Conservation (phyloP, 2,113 vertebrate genomes). For the Castor canadensis region DNA sequence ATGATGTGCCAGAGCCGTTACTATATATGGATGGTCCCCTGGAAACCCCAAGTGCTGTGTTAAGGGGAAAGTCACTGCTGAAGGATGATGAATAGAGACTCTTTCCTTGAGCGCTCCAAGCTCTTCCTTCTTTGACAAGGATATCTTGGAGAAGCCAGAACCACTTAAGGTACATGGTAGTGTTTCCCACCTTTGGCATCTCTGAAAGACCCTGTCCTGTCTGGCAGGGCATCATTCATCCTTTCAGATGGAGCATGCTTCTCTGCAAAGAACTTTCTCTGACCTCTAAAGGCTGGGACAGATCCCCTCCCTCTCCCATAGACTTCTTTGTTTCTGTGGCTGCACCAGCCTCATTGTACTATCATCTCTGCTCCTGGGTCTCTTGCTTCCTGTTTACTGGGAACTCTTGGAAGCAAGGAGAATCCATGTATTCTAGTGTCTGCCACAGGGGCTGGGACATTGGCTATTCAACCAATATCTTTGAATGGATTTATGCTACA, state of each 20-base stretch:
- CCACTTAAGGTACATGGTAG: too few species aligned
- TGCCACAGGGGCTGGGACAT: not conserved
- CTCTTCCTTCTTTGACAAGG: not conserved
- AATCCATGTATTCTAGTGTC: not conserved
- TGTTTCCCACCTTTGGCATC: not conserved
- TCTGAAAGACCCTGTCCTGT: not conserved
- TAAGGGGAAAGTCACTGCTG: not conserved
- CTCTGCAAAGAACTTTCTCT: not conserved
- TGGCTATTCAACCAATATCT: not conserved
- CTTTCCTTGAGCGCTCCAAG: not conserved
- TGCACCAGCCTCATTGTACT: not conserved
- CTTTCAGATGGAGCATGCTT: not conserved
- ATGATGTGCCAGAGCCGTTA: too few species aligned
- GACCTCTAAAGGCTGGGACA: not conserved
- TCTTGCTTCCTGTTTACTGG: not conserved
- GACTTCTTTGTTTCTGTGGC: not conserved
- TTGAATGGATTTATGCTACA: not conserved
- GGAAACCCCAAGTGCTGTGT: not conserved
- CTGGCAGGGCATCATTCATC: not conserved
- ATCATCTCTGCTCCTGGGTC: not conserved
- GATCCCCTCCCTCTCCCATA: not conserved
- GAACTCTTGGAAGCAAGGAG: not conserved
- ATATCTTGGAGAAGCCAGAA: not conserved
- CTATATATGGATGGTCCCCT: rapidly evolving
- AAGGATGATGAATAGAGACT: not conserved